These are phyloP conservation scores for Mechanitis messenoides DNA, from an alignment of 2,888 invertebrate genomes.

Conservation along the genomic window DNA sequence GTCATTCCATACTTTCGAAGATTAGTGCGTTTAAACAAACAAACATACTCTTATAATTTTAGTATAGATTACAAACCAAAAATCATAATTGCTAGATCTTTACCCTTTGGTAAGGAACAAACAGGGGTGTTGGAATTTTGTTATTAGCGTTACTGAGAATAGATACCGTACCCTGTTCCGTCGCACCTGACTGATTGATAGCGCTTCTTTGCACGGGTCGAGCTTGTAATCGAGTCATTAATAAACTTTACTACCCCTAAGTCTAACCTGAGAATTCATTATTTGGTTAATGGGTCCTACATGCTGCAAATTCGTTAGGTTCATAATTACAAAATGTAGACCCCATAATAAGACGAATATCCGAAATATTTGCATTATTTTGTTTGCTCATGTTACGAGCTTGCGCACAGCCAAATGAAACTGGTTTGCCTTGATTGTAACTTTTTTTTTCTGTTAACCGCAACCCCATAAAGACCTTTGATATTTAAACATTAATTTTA, in stretches of 20 bases:
- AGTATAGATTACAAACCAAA: constrained; percentile 37
- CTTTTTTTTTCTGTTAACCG: too few relatives aligned
- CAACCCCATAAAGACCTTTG: too few relatives aligned
- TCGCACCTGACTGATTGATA: constrained; percentile 77
- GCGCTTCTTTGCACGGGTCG: constrained; percentile 76
- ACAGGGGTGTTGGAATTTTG: constrained; percentile 74
- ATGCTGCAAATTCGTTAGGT: constrained; percentile 39
- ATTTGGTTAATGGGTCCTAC: constrained; percentile 73
- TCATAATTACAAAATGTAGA: neutral
- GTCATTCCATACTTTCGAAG: too few relatives aligned
- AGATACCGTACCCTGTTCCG: constrained; percentile 57
- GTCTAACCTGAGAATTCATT: constrained; percentile 74
- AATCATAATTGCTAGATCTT: constrained; percentile 48
- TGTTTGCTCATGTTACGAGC: too few relatives aligned
- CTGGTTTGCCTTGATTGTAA: too few relatives aligned
- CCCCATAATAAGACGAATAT: neutral
- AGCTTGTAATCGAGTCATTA: constrained; percentile 77
- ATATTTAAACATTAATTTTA: too few relatives aligned
- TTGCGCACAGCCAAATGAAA: too few relatives aligned
- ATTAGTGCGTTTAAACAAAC: too few relatives aligned
- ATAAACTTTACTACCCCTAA: constrained; percentile 75
- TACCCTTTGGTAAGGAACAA: constrained; percentile 69
- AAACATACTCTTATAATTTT: too few relatives aligned
- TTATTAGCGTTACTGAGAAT: constrained; percentile 73
- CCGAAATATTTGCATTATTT: neutral